Base-by-base conservation (phyloP, 1,140 invertebrate genomes). In the Pseudomyrmex dendroicus region DNA sequence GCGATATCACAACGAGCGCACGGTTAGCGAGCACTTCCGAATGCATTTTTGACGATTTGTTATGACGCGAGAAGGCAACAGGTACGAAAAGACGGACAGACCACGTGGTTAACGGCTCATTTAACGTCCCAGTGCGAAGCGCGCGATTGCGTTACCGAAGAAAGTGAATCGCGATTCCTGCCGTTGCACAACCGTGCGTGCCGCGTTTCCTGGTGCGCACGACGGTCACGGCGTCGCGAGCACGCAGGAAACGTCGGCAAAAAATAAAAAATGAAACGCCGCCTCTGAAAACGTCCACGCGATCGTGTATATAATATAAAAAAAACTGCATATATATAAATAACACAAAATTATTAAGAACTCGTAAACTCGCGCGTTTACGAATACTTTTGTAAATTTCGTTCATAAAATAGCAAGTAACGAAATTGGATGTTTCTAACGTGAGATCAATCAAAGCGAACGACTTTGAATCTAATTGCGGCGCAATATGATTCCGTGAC, bases 81-180 rank as follows among this genome's bases (percentile, higher is more conserved):
- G 76, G 76, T 80, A 72, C 20, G 46, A 46, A 12, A 56, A 35
- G 35, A 0, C 35, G 35, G 44, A 17, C 20, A 9, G 52, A 57
- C 46, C 76, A 80, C 76, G 66, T 72, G 66, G 73, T 54, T 64
- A 76, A 76, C 73, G 73, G 64, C 66, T 72, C 66, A 72, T 70
- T 70, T 80, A 80, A 48, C 66, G 54, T 70, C 54, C 44, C 59
- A 25, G 76, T 52, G 76, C 76, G 64, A 78, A 78, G 52, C 63
- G 35, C 76, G 76, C 52, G 44, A 70, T 78, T 70, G 76, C 54
- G 76, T 78, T 78, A 78, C 54, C 64, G 76, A 80, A 80, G 76
- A 80, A 80, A 80, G 76, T 80, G 66, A 80, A 61, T 80, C 66
- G 66, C 76, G 44, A 80, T 72, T 80, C 52, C 54, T 70, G 64